Conservation (phyloP, 1,140 invertebrate genomes). For the Zaprionus taronus region DNA sequence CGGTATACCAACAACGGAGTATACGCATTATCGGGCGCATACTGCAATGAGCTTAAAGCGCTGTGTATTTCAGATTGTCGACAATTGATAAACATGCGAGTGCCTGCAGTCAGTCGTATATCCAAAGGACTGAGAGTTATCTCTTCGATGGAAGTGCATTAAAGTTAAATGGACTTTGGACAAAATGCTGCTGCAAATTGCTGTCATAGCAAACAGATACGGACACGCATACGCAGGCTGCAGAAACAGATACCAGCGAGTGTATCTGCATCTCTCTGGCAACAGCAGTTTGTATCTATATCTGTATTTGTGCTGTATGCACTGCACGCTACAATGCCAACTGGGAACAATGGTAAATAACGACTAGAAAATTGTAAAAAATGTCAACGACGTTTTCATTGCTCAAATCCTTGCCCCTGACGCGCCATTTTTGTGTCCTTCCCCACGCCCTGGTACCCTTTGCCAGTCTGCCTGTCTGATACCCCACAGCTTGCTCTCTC, state of each 20-base stretch:
- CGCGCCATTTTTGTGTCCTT: conserved; percentile 62
- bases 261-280: conserved; percentile 1
- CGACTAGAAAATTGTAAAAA: conserved; percentile 81
- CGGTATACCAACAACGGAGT: background rate
- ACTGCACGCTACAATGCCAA: conserved; percentile 46
- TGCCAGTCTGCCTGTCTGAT: conserved; percentile 3
- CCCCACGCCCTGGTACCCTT: too few relatives aligned
- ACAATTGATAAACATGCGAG: conserved; percentile 44
- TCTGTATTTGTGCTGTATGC: conserved; percentile 9
- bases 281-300: conserved; percentile 27
- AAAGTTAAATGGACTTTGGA: conserved; percentile 75
- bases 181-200: conserved; percentile 76
- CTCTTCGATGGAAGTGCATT: conserved; percentile 62
- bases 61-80: conserved; percentile 48
- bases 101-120: conserved; percentile 29
- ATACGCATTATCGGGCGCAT: background rate
- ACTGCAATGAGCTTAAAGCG: conserved; percentile 17
- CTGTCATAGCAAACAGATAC: conserved; percentile 62
- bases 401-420: conserved; percentile 70
- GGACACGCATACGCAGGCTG: background rate
- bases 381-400: conserved; percentile 74
- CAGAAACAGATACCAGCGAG: conserved; percentile 3
- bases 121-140: conserved; percentile 20
- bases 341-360: conserved; percentile 79
- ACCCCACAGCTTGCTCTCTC: background rate